Conservation (phyloP, 2,113 vertebrate species). For the Pelusios castaneus region DNA sequence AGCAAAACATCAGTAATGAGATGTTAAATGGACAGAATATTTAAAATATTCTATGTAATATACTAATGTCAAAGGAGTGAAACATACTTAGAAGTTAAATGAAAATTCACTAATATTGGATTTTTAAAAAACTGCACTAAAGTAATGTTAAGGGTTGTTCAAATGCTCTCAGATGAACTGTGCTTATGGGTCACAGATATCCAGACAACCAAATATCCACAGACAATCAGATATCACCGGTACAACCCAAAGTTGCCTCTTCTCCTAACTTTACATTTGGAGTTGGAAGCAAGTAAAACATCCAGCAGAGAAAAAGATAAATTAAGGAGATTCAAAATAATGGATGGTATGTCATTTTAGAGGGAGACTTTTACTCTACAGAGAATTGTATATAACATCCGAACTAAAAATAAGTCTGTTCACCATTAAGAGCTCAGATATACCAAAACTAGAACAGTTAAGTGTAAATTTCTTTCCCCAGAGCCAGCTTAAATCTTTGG, state of each 20-base stretch:
- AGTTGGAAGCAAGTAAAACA: background rate
- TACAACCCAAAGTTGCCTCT: background rate
- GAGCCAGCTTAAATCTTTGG: background rate
- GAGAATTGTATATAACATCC: background rate
- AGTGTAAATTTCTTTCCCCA: background rate
- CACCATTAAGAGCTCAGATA: background rate
- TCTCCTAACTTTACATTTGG: background rate
- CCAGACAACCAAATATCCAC: accelerated
- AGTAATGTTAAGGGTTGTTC: background rate
- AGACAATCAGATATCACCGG: accelerated
- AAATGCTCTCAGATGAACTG: background rate
- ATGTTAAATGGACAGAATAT: background rate
- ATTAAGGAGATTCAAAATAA: background rate
- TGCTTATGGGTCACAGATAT: background rate
- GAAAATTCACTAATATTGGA: background rate
- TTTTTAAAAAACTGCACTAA: background rate
- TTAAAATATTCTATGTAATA: background rate
- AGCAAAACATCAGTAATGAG: background rate
- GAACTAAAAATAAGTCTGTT: background rate
- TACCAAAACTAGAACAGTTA: background rate
- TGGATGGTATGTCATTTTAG: background rate
- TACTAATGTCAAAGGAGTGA: background rate
- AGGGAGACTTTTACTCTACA: background rate
- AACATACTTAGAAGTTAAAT: background rate
- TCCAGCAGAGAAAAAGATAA: background rate